A percentile compares a stretch with the other conserved stretches of the same genome.
phyloP scores from a whole-genome alignment of 2,888 invertebrate genomes.

The Latheticus oryzae region DNA sequence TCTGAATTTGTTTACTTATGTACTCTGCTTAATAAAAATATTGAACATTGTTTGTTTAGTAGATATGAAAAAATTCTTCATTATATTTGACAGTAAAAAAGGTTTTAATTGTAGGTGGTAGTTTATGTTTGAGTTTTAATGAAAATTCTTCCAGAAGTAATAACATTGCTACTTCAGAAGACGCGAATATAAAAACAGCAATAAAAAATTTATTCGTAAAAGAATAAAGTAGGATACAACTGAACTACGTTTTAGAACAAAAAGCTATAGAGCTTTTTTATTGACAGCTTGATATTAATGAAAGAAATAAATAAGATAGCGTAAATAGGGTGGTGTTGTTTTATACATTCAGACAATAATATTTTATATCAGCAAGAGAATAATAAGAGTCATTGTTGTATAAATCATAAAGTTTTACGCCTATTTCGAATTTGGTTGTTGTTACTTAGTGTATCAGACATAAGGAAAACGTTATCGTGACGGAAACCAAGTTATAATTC shows the following conservation, averaged over 20 bases:
- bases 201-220: constrained; percentile 59
- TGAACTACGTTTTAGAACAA: constrained; percentile 58
- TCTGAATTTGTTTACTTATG: constrained; percentile 8
- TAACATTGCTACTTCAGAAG: constrained; percentile 13
- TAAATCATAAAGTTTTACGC: constrained; percentile 57
- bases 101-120: constrained; percentile 10
- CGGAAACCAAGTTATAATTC: constrained; percentile 59
- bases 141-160: constrained; percentile 25
- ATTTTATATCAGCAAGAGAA: constrained; percentile 55
- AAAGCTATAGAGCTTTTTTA: constrained; percentile 56
- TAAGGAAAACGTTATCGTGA: constrained; percentile 45
- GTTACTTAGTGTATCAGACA: constrained; percentile 46
- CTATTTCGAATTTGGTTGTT: constrained; percentile 52
- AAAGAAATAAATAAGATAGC: constrained; percentile 56
- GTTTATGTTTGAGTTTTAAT: constrained; percentile 28
- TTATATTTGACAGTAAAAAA: too few relatives aligned
- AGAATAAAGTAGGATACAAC: constrained; percentile 58
- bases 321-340: constrained; percentile 52
- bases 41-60: too few relatives aligned
- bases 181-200: constrained; percentile 53
- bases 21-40: background rate
- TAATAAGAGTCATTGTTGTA: constrained; percentile 54
- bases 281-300: constrained; percentile 60
- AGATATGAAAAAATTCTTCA: too few relatives aligned
- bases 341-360: constrained; percentile 56